Conservation (phyloP, 2,888 invertebrate species). For the Apotomis betuletana region DNA sequence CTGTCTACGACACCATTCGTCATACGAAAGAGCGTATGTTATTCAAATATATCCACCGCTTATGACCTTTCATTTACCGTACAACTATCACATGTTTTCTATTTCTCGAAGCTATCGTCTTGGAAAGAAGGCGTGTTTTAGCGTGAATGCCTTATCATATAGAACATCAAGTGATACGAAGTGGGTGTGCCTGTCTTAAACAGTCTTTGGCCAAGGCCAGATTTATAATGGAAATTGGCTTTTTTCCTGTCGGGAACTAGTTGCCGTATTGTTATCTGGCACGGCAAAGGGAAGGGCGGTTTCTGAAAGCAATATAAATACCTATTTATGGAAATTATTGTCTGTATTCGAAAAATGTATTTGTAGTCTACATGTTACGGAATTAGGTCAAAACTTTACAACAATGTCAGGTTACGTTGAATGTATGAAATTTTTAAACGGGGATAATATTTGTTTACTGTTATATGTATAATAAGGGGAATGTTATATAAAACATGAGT, state of each 20-base stretch:
- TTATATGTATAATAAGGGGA: no score
- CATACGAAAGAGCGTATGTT: neutral
- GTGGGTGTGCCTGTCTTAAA: constrained; percentile 20
- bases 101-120: neutral
- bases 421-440: no score
- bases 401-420: no score
- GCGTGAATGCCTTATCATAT: constrained; percentile 20
- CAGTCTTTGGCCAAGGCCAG: constrained; percentile 7
- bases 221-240: constrained; percentile 21
- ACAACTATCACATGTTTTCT: neutral
- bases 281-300: neutral
- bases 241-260: constrained; percentile 9
- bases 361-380: no score
- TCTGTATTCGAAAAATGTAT: no score
- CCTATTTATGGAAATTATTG: no score
- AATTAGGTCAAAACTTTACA: no score
- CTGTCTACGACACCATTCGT: constrained; percentile 24
- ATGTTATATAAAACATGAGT: no score
- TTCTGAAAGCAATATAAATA: neutral
- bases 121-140: neutral
- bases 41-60: neutral
- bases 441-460: no score
- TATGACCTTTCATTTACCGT: neutral
- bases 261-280: neutral
- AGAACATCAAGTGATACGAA: neutral